phyloP scores from a whole-genome alignment of 2,113 vertebrate species.

The Phyllostomus hastatus region DNA sequence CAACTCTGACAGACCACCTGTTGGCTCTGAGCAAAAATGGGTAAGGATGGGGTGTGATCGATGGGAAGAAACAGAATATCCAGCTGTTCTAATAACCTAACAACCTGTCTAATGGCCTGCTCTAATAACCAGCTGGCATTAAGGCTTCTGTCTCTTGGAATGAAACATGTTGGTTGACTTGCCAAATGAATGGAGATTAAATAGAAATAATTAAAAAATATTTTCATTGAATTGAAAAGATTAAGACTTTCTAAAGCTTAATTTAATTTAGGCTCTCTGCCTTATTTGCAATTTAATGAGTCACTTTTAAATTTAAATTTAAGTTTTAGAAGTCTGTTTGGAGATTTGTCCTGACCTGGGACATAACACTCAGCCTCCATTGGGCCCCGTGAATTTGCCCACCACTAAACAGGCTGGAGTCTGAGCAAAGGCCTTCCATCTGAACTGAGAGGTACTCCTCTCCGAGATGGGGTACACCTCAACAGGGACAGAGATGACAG shows the following conservation, averaged over 20 bases:
- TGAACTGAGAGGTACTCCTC: not conserved
- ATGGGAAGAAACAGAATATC: not conserved
- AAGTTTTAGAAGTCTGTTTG: not conserved
- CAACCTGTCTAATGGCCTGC: not conserved
- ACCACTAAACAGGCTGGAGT: not conserved
- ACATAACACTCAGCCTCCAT: not conserved
- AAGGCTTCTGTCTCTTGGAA: not conserved
- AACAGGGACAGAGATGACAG: not conserved
- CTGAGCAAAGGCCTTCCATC: not conserved
- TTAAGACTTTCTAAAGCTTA: not conserved
- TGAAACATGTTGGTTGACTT: not conserved
- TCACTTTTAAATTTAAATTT: not conserved
- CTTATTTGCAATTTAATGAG: not conserved
- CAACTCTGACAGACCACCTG: too few relatives aligned
- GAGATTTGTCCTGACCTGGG: not conserved
- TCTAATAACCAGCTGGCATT: not conserved
- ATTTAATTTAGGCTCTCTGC: not conserved
- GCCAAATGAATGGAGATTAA: not conserved
- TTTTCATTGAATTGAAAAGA: not conserved
- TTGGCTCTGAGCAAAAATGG: not conserved
- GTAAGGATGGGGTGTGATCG: not conserved
- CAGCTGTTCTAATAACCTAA: not conserved
- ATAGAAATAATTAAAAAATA: not conserved
- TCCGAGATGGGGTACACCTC: fast-evolving
- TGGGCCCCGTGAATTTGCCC: not conserved